Percentiles rank a stretch among this genome's conserved stretches.
phyloP scores from a whole-genome alignment of 2,888 invertebrate species.

The Agrenia bidenticulata region DNA sequence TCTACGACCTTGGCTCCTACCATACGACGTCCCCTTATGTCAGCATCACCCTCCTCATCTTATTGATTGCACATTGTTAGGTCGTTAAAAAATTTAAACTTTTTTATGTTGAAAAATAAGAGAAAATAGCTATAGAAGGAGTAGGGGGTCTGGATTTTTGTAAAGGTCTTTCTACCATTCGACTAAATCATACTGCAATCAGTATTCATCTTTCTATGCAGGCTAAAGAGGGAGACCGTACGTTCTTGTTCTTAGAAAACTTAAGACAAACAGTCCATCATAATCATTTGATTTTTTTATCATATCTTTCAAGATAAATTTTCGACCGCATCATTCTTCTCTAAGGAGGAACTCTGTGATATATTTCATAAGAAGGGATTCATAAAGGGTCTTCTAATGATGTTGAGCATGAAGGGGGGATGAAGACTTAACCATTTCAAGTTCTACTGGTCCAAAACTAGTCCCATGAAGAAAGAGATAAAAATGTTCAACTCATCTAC shows the following conservation, averaged over 20 bases:
- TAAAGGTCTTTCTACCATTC: too few relatives aligned
- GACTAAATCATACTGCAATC: too few relatives aligned
- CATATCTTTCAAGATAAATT: constrained; percentile 10
- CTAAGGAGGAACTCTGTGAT: constrained; percentile 6
- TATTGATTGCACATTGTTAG: constrained; percentile 45
- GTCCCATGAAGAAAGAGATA: neutral
- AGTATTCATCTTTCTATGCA: too few relatives aligned
- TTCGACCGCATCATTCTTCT: constrained; percentile 16
- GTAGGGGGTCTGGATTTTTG: too few relatives aligned
- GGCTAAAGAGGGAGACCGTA: too few relatives aligned
- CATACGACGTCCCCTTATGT: too few relatives aligned
- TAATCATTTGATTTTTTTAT: constrained; percentile 14
- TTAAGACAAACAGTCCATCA: constrained; percentile 33
- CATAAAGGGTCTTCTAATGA: constrained; percentile 12
- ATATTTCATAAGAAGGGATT: constrained; percentile 2
- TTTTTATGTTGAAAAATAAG: neutral
- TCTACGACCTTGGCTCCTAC: too few relatives aligned
- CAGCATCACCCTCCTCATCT: constrained; percentile 28
- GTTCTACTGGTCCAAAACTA: too few relatives aligned
- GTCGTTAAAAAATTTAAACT: constrained; percentile 4
- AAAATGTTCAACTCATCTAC: constrained; percentile 18
- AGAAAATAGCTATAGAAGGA: too few relatives aligned
- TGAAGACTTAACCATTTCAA: neutral
- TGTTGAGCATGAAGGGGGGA: neutral
- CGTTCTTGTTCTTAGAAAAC: too few relatives aligned